phyloP scores from a whole-genome alignment of 2,888 invertebrate genomes.

The Plagodis pulveraria region DNA sequence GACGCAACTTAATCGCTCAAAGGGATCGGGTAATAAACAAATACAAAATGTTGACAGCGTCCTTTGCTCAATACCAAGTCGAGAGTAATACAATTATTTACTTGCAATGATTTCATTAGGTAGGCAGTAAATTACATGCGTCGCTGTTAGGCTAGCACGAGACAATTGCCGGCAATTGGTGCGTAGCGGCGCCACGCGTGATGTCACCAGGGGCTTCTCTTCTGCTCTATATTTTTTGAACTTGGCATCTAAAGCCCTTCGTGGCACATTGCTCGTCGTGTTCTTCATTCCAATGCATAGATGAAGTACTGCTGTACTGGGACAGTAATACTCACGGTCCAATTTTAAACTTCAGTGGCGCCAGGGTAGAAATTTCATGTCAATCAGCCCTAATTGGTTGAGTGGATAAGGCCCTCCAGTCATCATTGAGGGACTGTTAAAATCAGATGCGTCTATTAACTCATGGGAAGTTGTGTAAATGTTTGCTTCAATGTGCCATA shows the following conservation, averaged over 20 bases:
- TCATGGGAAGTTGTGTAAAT: constrained; percentile 10
- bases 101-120: constrained; percentile 71
- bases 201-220: constrained; percentile 65
- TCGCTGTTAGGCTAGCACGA: constrained; percentile 53
- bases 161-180: constrained; percentile 80
- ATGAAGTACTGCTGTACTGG: constrained; percentile 3
- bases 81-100: constrained; percentile 64
- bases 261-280: constrained; percentile 17
- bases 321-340: constrained; percentile 10
- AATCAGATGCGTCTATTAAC: constrained; percentile 22
- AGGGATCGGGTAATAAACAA: constrained; percentile 43
- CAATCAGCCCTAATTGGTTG: constrained; percentile 31
- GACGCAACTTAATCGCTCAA: constrained; percentile 46
- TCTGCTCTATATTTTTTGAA: constrained; percentile 32
- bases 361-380: constrained; percentile 30
- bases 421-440: constrained; percentile 21
- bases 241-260: constrained; percentile 2
- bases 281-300: background rate
- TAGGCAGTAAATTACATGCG: constrained; percentile 56
- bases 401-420: constrained; percentile 26
- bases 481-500: constrained; percentile 11
- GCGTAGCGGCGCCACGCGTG: constrained; percentile 75
- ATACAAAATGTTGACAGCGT: constrained; percentile 29
- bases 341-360: constrained; percentile 19
- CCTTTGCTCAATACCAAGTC: constrained; percentile 22